Base-by-base conservation (phyloP, 2,888 invertebrate species). In the Acanthosepion lycidas region DNA sequence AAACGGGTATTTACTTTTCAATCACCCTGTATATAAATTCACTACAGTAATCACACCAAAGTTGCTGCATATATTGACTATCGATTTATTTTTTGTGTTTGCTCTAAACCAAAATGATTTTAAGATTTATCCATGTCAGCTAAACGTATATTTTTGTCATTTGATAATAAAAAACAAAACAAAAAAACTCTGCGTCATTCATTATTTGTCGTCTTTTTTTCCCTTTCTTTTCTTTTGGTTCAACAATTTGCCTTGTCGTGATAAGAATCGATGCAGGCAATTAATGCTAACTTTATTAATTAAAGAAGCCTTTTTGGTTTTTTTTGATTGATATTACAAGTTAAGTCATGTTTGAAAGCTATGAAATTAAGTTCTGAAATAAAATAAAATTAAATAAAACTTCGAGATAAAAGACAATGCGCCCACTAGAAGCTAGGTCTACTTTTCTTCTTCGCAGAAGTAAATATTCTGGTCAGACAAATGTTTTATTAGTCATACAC, bases 281-380 rank as follows among this genome's bases (percentile, higher is more conserved):
- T 78, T 78, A 78, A 78, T 78, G n/a, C 78, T 33, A 78, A 78
- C 78, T n/a, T 78, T 78, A 78, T 78, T 78, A 78, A 78, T 78
- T 78, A 78, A n/a, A 78, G 78, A 78, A n/a, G n/a, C n/a, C 78
- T 9, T 28, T 78, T 78, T 78, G 15, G 2, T 42, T 42, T n/a
- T 78, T 78, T 78, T 78, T 33, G 33, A 78, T 78, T 78, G n/a
- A 78, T 18, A 15, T 12, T 15, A 5, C 15, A 9, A 33, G 12
- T n/a, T 78, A 15, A 78, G 78, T 78, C 78, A 78, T 78, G n/a
- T n/a, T 78, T 78, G n/a, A 33, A 78, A 78, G 78, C 78, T 15
- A 78, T 78, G 15, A 33, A 78, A 78, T 78, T n/a, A 78, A 78
- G 78, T 33, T 42, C 42, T 42, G 42, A 42, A 78, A 23, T n/a